Percentiles rank a stretch among this genome's conserved stretches.
Evolutionary conservation across 2,113 vertebrate species (phyloP).

Genomic region (Neogobius melanostomus): DNA sequence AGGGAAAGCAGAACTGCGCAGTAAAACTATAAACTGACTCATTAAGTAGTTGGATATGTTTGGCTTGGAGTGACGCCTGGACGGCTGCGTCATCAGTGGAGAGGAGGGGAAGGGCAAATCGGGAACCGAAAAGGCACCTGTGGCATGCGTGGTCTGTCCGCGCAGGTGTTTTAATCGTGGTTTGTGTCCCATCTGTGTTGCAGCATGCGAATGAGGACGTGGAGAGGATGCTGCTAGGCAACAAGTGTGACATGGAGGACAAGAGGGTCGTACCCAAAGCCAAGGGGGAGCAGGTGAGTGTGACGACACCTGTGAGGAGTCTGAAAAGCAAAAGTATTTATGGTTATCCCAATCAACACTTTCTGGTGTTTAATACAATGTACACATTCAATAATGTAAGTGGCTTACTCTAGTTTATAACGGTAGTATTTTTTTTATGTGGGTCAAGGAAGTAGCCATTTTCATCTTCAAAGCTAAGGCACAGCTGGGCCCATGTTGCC

Average conservation of each 20-base stretch:
- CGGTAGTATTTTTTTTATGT: too few species aligned
- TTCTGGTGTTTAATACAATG: too few species aligned
- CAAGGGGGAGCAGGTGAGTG: conserved; percentile 96
- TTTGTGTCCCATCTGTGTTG: conserved; percentile 31
- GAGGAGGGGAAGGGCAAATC: background rate
- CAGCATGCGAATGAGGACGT: conserved; percentile 99
- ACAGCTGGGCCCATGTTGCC: background rate
- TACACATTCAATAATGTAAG: too few species aligned
- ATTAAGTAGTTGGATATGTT: background rate
- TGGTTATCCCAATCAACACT: too few species aligned
- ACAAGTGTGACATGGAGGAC: conserved; percentile 99
- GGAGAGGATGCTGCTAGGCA: conserved; percentile 99
- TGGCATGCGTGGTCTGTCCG: background rate
- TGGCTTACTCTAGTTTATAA: too few species aligned
- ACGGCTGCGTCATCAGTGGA: background rate
- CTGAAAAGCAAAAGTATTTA: too few species aligned
- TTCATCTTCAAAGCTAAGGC: too few species aligned
- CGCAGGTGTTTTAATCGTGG: background rate
- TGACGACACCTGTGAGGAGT: too few species aligned
- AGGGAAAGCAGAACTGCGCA: background rate
- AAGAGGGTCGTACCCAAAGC: conserved; percentile 96
- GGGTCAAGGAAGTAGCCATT: too few species aligned
- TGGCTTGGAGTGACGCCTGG: background rate
- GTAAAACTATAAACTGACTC: background rate
- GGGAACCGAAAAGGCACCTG: too few species aligned